Evolutionary conservation across 2,113 vertebrate species (phyloP).

Genomic region (Strix uralensis): DNA sequence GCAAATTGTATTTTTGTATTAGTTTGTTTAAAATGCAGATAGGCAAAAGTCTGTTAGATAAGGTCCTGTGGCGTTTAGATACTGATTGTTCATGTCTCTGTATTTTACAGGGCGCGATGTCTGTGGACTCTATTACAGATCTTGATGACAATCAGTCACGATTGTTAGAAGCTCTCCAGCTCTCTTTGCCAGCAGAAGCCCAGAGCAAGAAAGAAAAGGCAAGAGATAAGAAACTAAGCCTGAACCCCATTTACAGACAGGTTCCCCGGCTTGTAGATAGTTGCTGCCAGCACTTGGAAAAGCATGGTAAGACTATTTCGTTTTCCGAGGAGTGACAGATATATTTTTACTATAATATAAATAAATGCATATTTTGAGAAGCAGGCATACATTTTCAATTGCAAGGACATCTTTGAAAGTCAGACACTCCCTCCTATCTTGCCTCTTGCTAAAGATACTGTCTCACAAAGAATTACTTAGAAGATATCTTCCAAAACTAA

Average conservation of each 20-base stretch:
- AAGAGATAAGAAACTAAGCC: conserved; percentile 91
- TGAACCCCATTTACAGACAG: conserved; percentile 96
- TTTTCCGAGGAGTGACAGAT: not conserved
- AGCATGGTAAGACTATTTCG: conserved; percentile 81
- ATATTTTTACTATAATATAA: not conserved
- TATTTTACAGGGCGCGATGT: conserved; percentile 90
- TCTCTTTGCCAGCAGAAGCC: conserved; percentile 90
- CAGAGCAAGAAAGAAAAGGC: conserved; percentile 90
- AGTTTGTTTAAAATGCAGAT: not conserved
- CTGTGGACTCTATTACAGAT: conserved; percentile 98
- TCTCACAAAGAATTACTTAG: not conserved
- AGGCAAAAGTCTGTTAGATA: not conserved
- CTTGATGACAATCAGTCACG: conserved; percentile 95
- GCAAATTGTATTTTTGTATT: not conserved
- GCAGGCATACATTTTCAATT: not conserved
- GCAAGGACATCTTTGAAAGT: not conserved
- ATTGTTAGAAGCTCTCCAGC: conserved; percentile 93
- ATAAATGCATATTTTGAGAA: not conserved
- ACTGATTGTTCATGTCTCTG: not conserved
- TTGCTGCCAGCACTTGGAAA: conserved; percentile 96
- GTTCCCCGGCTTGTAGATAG: conserved; percentile 94
- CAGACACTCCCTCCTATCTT: not conserved
- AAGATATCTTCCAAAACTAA: not conserved
- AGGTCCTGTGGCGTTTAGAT: not conserved
- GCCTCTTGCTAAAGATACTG: not conserved